Evolutionary conservation across 2,113 vertebrate species (phyloP).

Genomic region (Malurus cyaneus): DNA sequence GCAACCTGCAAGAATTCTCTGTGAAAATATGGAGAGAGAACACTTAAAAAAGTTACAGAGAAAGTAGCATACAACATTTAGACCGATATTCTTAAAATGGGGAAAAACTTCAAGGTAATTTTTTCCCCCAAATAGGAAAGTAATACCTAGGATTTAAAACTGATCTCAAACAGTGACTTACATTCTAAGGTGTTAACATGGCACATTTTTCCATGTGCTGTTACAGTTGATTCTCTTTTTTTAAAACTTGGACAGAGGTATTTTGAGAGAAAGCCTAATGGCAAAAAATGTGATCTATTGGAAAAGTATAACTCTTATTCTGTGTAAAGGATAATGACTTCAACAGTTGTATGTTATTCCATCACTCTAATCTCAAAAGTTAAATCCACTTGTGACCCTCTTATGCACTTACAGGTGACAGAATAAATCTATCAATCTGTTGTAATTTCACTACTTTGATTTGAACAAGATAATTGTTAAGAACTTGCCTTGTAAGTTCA

Average conservation of each 20-base stretch:
- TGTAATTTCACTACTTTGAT: background rate
- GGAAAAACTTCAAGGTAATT: background rate
- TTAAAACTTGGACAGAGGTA: background rate
- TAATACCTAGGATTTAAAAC: constrained; percentile 26
- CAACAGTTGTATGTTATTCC: background rate
- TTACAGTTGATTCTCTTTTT: background rate
- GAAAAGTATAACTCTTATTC: background rate
- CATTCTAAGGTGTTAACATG: background rate
- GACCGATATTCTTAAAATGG: background rate
- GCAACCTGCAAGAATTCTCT: background rate
- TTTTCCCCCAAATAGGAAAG: background rate
- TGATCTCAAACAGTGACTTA: background rate
- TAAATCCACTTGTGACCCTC: background rate
- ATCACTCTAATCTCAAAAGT: background rate
- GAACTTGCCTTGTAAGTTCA: background rate
- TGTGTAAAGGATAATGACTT: background rate
- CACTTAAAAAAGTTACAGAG: background rate
- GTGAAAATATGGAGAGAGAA: background rate
- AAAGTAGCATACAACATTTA: background rate
- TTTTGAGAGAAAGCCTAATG: background rate
- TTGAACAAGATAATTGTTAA: background rate
- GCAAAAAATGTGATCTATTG: background rate
- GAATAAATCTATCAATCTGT: background rate
- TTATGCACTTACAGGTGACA: background rate
- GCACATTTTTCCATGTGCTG: background rate